Percentiles rank a stretch among this genome's conserved stretches.
phyloP scores from a whole-genome alignment of 2,888 invertebrate species.

The Cephus pygmeus region DNA sequence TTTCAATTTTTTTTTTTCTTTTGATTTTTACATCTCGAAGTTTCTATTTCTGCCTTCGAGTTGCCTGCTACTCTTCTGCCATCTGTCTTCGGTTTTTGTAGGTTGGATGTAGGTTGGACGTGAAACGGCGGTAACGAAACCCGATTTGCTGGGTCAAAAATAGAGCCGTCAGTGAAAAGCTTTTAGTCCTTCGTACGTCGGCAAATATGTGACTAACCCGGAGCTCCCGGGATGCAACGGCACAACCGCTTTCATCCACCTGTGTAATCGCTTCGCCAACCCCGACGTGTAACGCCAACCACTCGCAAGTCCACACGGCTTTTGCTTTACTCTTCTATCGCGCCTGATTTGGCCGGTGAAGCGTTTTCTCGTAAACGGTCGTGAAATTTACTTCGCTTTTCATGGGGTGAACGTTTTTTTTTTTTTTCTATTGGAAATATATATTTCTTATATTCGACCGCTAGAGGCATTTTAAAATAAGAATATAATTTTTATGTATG shows the following conservation, averaged over 20 bases:
- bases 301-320: constrained; percentile 1
- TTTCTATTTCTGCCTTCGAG: too few relatives aligned
- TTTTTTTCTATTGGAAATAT: too few relatives aligned
- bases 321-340: neutral
- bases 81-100: too few relatives aligned
- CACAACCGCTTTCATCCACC: constrained; percentile 43
- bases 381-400: constrained; percentile 26
- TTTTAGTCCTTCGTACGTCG: constrained; percentile 52
- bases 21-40: too few relatives aligned
- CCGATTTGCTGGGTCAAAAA: constrained; percentile 51
- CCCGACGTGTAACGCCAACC: constrained; percentile 11
- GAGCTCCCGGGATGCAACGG: constrained; percentile 32
- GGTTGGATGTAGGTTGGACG: too few relatives aligned
- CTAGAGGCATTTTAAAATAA: too few relatives aligned
- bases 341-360: neutral
- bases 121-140: constrained; percentile 34
- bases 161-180: constrained; percentile 51
- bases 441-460: too few relatives aligned
- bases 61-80: too few relatives aligned
- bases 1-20: too few relatives aligned
- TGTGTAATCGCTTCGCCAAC: constrained; percentile 43
- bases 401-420: too few relatives aligned
- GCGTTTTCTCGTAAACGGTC: constrained; percentile 30
- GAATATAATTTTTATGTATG: too few relatives aligned
- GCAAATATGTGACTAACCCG: constrained; percentile 58